These are phyloP conservation scores for Sturnira hondurensis DNA, from an alignment of 2,113 vertebrate species.

Conservation along the genomic window DNA sequence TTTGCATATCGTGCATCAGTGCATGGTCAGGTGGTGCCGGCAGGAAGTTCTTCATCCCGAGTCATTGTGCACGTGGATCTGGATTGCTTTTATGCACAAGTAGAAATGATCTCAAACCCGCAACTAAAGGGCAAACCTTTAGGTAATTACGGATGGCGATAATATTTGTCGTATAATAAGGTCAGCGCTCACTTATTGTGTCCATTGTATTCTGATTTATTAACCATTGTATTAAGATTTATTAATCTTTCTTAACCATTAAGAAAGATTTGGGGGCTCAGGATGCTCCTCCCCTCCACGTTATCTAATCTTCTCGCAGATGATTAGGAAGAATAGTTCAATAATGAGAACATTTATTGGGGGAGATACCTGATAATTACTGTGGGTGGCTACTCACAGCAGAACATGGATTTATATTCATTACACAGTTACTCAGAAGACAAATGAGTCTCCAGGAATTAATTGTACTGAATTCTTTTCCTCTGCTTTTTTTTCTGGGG, in stretches of 20 bases:
- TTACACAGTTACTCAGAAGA: not conserved
- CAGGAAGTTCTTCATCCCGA: conserved; percentile 17
- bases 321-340: not conserved
- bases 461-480: conserved; percentile 46
- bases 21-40: not conserved
- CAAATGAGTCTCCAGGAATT: conserved; percentile 6
- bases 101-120: conserved; percentile 93
- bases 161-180: not conserved
- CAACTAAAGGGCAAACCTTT: conserved; percentile 86
- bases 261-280: not conserved
- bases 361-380: not conserved
- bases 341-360: not conserved
- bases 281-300: not conserved
- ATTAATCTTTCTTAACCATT: too few species aligned
- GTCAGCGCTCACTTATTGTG: not conserved
- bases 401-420: conserved; percentile 8
- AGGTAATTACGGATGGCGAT: conserved; percentile 78
- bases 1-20: not conserved
- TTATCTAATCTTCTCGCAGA: not conserved
- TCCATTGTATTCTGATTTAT: not conserved
- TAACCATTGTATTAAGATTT: too few species aligned
- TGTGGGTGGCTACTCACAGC: not conserved
- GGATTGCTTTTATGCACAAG: conserved; percentile 95
- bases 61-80: conserved; percentile 90
- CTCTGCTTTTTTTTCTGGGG: not conserved